Evolutionary conservation across 2,113 vertebrate genomes (phyloP).

Genomic region (Oreochromis spilurus): DNA sequence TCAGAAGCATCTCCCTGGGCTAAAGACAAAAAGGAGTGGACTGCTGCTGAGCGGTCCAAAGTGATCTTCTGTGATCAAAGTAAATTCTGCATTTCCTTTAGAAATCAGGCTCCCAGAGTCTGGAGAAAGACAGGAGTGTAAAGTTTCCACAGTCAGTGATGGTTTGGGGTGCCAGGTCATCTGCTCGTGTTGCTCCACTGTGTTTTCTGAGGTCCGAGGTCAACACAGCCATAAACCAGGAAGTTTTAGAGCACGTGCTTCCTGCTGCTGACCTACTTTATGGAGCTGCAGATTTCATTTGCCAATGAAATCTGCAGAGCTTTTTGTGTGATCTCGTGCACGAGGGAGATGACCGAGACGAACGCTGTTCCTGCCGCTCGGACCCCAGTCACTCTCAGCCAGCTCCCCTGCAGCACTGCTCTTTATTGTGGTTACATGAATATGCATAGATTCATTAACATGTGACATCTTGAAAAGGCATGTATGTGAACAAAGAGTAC

Average conservation of each 20-base stretch:
- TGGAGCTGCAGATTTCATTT: not conserved
- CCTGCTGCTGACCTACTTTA: not conserved
- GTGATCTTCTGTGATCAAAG: not conserved
- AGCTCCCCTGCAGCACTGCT: no score
- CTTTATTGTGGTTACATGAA: no score
- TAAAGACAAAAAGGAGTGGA: not conserved
- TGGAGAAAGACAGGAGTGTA: not conserved
- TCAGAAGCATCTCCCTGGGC: not conserved
- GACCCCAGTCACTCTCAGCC: no score
- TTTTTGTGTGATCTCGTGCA: no score
- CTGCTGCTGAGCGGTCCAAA: not conserved
- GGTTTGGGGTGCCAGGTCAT: not conserved
- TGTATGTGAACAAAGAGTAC: no score
- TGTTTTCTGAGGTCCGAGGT: not conserved
- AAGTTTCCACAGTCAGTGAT: not conserved
- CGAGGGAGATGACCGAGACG: no score
- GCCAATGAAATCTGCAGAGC: no score
- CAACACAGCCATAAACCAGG: not conserved
- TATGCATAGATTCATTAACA: no score
- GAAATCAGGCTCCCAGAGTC: not conserved
- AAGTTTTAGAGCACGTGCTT: not conserved
- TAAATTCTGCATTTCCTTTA: not conserved
- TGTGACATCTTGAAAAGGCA: no score
- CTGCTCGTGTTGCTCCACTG: accelerated
- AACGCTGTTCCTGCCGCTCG: no score